phyloP scores from a whole-genome alignment of 2,888 invertebrate species.

The Apeira syringaria region DNA sequence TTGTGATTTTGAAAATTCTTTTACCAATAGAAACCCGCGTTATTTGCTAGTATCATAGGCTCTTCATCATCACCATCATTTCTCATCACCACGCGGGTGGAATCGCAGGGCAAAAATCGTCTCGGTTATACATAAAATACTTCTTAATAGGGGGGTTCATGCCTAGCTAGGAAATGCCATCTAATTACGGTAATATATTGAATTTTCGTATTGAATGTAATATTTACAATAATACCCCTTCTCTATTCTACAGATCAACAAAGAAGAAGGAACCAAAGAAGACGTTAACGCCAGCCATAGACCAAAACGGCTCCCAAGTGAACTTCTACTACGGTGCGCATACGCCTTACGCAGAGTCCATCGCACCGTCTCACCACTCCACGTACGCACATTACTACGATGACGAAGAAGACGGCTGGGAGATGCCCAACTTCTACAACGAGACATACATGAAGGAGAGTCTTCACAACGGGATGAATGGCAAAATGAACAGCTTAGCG shows the following conservation, averaged over 20 bases:
- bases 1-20: too few relatives aligned
- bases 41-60: too few relatives aligned
- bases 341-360: slow-evolving; percentile 97
- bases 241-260: slow-evolving; percentile 91
- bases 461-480: slow-evolving; percentile 92
- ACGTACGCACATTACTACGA: slow-evolving; percentile 98
- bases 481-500: slow-evolving; percentile 96
- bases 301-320: slow-evolving; percentile 96
- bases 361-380: slow-evolving; percentile 97
- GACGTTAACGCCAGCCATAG: slow-evolving; percentile 93
- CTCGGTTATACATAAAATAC: too few relatives aligned
- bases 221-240: too few relatives aligned
- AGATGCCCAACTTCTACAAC: slow-evolving; percentile 98
- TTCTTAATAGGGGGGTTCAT: too few relatives aligned
- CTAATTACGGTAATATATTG: too few relatives aligned
- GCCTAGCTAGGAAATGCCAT: too few relatives aligned
- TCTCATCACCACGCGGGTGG: too few relatives aligned
- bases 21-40: too few relatives aligned
- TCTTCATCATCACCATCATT: too few relatives aligned
- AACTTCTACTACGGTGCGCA: slow-evolving; percentile 98
- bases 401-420: slow-evolving; percentile 98
- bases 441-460: slow-evolving; percentile 98
- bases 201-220: too few relatives aligned
- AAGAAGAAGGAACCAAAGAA: slow-evolving; percentile 96
- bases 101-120: too few relatives aligned